Percentiles rank a stretch among this genome's conserved stretches.
Evolutionary conservation across 2,888 invertebrate species (phyloP).

Genomic region (Caenorhabditis sp.): DNA sequence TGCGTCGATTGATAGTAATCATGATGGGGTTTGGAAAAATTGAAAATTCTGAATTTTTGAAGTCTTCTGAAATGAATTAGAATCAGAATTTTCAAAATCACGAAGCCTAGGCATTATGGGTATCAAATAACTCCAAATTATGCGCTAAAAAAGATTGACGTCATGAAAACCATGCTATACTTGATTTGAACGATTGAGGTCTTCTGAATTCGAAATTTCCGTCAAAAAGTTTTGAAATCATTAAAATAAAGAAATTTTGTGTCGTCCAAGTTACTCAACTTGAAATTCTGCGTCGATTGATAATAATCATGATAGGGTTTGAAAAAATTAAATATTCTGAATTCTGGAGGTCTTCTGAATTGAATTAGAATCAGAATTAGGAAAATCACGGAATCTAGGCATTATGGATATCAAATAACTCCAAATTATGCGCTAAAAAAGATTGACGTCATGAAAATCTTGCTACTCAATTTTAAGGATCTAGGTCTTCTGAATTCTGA

Average conservation of each 20-base stretch:
- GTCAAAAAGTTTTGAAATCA: background rate
- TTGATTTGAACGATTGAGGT: background rate
- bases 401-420: background rate
- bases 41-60: background rate
- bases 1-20: slow-evolving; percentile 9
- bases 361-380: background rate
- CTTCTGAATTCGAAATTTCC: background rate
- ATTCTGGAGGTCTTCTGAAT: background rate
- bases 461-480: background rate
- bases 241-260: background rate
- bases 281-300: slow-evolving; percentile 15
- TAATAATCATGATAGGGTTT: background rate
- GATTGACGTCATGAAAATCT: background rate
- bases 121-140: background rate
- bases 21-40: background rate
- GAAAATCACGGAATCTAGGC: too few relatives aligned
- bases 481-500: background rate
- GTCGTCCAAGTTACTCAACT: background rate
- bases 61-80: background rate
- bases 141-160: background rate
- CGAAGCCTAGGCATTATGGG: too few relatives aligned
- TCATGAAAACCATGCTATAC: background rate
- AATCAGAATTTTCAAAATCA: background rate
- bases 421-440: background rate
- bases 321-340: background rate